Percentiles rank a stretch among this genome's conserved stretches.
phyloP scores from a whole-genome alignment of 2,888 invertebrate species.

The Frankliniella intonsa region DNA sequence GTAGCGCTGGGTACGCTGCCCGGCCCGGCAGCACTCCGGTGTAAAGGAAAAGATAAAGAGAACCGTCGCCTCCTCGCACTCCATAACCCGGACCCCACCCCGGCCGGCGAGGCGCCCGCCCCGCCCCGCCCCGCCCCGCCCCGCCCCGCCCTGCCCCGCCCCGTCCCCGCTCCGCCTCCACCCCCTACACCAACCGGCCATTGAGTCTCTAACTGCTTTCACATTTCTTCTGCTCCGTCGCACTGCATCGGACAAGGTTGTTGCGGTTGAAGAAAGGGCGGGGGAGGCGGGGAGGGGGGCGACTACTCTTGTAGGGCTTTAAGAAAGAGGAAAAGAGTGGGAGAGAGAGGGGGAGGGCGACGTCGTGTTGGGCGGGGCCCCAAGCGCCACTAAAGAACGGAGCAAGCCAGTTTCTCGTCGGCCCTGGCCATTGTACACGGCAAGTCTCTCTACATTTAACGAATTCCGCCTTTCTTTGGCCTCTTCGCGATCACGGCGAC shows the following conservation, averaged over 20 bases:
- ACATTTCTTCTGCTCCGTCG: slow-evolving; percentile 14
- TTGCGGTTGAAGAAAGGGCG: not conserved
- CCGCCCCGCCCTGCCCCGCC: not conserved
- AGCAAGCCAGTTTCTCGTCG: not conserved
- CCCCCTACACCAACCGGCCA: not conserved
- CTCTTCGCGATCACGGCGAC: not conserved
- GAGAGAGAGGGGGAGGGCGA: not conserved
- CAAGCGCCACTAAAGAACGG: not conserved
- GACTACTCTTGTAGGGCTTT: not conserved
- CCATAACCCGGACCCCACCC: not conserved
- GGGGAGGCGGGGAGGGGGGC: not conserved
- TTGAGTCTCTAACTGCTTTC: slow-evolving; percentile 17
- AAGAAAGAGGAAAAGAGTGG: not conserved
- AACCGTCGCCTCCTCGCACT: not conserved
- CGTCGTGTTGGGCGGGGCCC: not conserved
- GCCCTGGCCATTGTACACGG: not conserved
- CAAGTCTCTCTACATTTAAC: slow-evolving; percentile 1
- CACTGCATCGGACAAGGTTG: slow-evolving; percentile 24
- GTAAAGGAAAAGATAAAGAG: not conserved
- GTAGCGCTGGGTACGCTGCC: too few relatives aligned
- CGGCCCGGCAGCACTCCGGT: too few relatives aligned
- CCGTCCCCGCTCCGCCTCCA: not conserved
- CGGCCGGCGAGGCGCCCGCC: too few relatives aligned
- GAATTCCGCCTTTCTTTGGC: not conserved
- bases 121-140: not conserved